Evolutionary conservation across 2,888 invertebrate species (phyloP), one percentile per base, ranked within the genome.

Genomic region (Cantharis lateralis): DNA sequence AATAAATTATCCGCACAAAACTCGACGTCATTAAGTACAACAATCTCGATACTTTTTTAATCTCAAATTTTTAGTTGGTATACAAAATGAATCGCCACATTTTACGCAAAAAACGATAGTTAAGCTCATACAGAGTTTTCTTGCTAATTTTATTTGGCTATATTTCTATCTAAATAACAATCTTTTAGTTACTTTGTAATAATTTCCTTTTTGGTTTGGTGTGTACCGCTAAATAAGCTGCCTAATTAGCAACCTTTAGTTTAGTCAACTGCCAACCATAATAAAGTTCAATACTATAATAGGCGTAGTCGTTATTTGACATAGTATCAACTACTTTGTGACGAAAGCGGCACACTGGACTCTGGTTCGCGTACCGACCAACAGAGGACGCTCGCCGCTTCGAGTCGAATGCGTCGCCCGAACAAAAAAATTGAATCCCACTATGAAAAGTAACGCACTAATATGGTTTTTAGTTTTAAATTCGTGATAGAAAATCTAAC

Each of bases 61-160:
- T 62, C 15, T 16, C 32, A 75, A 75, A 75, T 63, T 28, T 69
- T 77, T 75, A 69, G 68, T 74, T 69, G 48, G 20, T 26, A 15
- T 76, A 70, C 62, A 68, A 74, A 70, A 28, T 74, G 24, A 48
- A 77, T 71, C 48, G 48, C 48, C 48, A 48, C 48, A 48, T 48
- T 48, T 48, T 77, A 74, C 32, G 71, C 71, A 77, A 71, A 48
- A 75, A 78, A 78, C 70, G 66, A 70, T 75, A 71, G 32, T 20
- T 75, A 78, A 78, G 75, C 75, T 78, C 78, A 72, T 75, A 73
- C 48, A 70, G 70, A 71, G 78, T 78, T 74, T 78, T 62, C 48
- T 78, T 48, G 68, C 76, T 78, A 78, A 71, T 70, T 78, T 75
- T 63, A 72, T 79, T 79, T 79, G 79, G 77, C 79, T 79, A 77